phyloP scores from a whole-genome alignment of 1,140 invertebrate genomes.

The Diprion similis region DNA sequence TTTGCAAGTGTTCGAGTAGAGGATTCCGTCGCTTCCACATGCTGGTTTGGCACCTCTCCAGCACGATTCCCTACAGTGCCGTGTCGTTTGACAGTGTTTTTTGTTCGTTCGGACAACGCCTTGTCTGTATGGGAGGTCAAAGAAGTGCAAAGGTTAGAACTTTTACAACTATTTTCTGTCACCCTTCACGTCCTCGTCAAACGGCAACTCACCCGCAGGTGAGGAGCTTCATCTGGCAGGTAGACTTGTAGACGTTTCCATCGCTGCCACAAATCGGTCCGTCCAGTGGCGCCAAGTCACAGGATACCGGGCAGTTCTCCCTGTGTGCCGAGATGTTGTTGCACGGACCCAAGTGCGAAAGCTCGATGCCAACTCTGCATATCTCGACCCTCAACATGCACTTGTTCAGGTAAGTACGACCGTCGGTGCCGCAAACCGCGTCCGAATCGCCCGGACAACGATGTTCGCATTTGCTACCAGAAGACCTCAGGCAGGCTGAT shows the following conservation, averaged over 20 bases:
- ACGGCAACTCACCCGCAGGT: constrained; percentile 79
- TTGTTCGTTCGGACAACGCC: constrained; percentile 84
- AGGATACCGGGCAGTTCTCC: constrained; percentile 87
- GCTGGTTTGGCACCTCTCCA: constrained; percentile 88
- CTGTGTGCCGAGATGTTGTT: constrained; percentile 87
- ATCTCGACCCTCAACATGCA: constrained; percentile 90
- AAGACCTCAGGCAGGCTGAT: constrained; percentile 71
- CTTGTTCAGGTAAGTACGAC: constrained; percentile 87
- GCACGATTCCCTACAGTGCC: constrained; percentile 88
- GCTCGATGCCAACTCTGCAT: constrained; percentile 72
- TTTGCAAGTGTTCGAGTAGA: constrained; percentile 91
- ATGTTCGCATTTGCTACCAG: constrained; percentile 78
- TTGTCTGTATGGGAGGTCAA: constrained; percentile 63
- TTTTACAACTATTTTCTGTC: background rate
- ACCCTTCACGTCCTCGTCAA: background rate
- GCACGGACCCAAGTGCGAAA: constrained; percentile 85
- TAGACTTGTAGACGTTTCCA: constrained; percentile 91
- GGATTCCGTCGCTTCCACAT: constrained; percentile 89
- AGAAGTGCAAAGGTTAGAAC: background rate
- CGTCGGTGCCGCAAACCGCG: constrained; percentile 89
- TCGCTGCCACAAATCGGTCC: constrained; percentile 92
- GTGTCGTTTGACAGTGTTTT: constrained; percentile 90
- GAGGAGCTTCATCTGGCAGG: constrained; percentile 89
- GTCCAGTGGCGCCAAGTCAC: constrained; percentile 81
- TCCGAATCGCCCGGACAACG: constrained; percentile 83